Conservation (phyloP, 2,113 vertebrate genomes). For the Halcyon malimbica region DNA sequence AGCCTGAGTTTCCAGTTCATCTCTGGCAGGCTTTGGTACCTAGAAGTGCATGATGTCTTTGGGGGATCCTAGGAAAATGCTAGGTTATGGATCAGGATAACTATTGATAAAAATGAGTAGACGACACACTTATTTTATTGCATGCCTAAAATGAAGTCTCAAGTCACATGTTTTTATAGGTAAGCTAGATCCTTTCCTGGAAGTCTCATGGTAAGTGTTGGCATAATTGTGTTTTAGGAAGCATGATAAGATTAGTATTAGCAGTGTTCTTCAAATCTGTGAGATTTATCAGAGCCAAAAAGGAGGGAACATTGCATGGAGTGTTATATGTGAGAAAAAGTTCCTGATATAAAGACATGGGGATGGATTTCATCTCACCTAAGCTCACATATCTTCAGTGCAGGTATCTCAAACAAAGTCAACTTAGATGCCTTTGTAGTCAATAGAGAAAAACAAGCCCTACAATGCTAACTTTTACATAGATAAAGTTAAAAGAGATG, state of each 20-base stretch:
- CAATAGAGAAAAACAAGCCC: neutral
- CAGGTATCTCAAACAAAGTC: neutral
- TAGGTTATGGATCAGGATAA: neutral
- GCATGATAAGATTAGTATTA: neutral
- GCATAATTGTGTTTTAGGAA: neutral
- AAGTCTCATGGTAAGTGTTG: neutral
- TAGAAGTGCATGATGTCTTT: neutral
- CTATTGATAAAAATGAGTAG: neutral
- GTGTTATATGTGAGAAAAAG: neutral
- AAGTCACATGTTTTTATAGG: neutral
- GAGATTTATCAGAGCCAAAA: neutral
- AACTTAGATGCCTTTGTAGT: neutral
- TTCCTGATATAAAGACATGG: neutral
- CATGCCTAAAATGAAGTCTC: neutral
- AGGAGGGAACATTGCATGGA: neutral
- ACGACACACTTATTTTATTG: neutral
- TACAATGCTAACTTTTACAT: neutral
- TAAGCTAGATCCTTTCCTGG: neutral
- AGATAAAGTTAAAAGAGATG: neutral
- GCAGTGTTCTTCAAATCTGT: neutral
- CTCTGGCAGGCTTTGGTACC: neutral
- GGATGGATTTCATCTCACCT: neutral
- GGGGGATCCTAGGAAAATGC: neutral
- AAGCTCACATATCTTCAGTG: neutral
- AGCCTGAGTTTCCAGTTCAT: neutral